Conservation (phyloP, 2,113 vertebrate species). For the Poeciliopsis retropinna region DNA sequence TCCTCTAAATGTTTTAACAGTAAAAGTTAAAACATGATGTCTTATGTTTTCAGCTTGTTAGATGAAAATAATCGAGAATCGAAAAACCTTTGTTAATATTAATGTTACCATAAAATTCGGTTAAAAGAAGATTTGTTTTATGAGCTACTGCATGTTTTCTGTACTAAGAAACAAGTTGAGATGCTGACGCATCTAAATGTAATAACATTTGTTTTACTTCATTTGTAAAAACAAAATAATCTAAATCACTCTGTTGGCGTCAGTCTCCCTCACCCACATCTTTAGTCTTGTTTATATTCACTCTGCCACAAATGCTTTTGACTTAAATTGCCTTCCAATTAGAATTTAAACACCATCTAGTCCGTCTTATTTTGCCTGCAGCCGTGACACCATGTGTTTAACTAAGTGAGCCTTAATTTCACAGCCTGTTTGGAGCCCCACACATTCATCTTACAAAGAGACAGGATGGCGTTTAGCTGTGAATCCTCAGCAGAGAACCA, state of each 20-base stretch:
- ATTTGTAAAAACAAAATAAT: not conserved
- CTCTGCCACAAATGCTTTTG: not conserved
- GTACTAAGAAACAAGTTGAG: too few species aligned
- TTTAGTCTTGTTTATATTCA: not conserved
- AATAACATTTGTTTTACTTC: not conserved
- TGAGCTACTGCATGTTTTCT: not conserved
- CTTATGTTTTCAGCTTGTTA: too few species aligned
- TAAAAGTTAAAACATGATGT: too few species aligned
- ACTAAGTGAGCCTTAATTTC: not conserved
- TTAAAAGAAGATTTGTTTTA: too few species aligned
- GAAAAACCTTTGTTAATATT: too few species aligned
- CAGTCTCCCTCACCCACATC: not conserved
- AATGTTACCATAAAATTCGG: too few species aligned
- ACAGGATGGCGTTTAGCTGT: slow-evolving; percentile 6
- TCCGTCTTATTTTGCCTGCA: not conserved
- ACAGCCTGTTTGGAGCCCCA: not conserved
- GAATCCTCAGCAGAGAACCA: not conserved
- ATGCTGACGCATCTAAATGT: not conserved
- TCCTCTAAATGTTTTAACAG: too few species aligned
- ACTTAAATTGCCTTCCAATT: not conserved
- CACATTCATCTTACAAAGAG: not conserved
- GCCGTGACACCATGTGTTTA: not conserved
- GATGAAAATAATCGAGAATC: too few species aligned
- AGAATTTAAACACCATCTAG: not conserved
- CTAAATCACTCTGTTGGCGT: not conserved